Conservation (phyloP, 1,140 invertebrate genomes). For the Galleria mellonella region DNA sequence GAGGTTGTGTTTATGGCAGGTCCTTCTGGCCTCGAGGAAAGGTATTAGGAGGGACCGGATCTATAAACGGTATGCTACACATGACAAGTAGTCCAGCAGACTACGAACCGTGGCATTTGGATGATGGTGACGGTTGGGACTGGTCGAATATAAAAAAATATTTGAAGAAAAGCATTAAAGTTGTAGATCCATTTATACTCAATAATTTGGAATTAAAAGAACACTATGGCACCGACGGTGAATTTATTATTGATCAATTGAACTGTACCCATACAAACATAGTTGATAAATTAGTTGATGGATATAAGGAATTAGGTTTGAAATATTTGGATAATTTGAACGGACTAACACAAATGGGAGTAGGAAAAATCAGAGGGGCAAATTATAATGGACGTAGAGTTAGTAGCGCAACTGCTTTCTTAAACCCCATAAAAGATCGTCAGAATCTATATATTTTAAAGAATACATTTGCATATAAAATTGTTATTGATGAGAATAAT, state of each 20-base stretch:
- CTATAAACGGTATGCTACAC: conserved; percentile 80
- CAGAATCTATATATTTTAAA: conserved; percentile 80
- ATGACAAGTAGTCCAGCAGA: conserved; percentile 78
- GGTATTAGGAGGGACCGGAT: conserved; percentile 78
- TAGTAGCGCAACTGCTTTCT: conserved; percentile 78
- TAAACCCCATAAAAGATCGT: conserved; percentile 74
- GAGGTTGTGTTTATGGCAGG: conserved; percentile 37
- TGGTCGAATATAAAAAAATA: conserved; percentile 81
- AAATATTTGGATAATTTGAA: conserved; percentile 59
- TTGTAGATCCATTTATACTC: conserved; percentile 37
- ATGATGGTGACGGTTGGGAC: conserved; percentile 76
- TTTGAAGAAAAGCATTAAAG: conserved; percentile 75
- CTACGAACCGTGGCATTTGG: conserved; percentile 78
- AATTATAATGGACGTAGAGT: conserved; percentile 76
- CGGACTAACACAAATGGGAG: conserved; percentile 68
- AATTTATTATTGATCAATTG: conserved; percentile 49
- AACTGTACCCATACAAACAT: conserved; percentile 46
- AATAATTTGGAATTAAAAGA: conserved; percentile 41
- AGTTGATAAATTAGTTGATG: conserved; percentile 51
- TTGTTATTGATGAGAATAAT: conserved; percentile 29
- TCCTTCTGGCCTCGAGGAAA: conserved; percentile 76
- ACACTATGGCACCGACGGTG: conserved; percentile 51
- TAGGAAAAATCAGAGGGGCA: conserved; percentile 60
- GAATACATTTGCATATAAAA: conserved; percentile 39
- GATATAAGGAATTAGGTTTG: conserved; percentile 54